A percentile compares a stretch with the other conserved stretches of the same genome.
phyloP scores from a whole-genome alignment of 2,797 vertebrate species.

The Rachycentron canadum region DNA sequence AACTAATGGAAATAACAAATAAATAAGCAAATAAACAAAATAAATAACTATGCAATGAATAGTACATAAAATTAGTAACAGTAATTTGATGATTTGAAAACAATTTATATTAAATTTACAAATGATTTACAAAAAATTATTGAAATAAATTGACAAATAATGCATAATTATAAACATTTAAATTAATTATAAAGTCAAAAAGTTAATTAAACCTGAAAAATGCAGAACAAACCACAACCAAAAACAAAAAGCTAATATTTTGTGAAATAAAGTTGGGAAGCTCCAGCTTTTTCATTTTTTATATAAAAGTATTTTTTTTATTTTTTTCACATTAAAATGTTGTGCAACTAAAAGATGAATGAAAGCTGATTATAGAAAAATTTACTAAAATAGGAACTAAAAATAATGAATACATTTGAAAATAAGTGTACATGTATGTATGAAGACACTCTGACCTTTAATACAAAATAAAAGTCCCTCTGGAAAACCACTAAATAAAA shows the following conservation, averaged over 20 bases:
- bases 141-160: neutral
- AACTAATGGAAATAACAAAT: neutral
- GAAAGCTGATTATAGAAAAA: neutral
- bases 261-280: neutral
- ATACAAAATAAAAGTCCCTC: conserved; percentile 12
- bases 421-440: neutral
- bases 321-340: neutral
- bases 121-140: no score
- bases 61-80: neutral
- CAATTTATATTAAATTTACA: no score
- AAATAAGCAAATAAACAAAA: neutral
- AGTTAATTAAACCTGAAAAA: no score
- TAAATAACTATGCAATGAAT: neutral
- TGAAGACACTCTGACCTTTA: neutral
- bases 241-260: neutral
- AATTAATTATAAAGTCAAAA: no score
- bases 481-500: conserved; percentile 37
- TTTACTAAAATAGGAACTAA: neutral
- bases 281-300: no score
- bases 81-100: no score
- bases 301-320: no score
- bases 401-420: neutral
- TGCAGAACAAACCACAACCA: no score
- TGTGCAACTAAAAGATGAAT: no score
- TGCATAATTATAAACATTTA: neutral